phyloP scores from a whole-genome alignment of 1,140 invertebrate genomes.

The Chrysomallon squamiferum region DNA sequence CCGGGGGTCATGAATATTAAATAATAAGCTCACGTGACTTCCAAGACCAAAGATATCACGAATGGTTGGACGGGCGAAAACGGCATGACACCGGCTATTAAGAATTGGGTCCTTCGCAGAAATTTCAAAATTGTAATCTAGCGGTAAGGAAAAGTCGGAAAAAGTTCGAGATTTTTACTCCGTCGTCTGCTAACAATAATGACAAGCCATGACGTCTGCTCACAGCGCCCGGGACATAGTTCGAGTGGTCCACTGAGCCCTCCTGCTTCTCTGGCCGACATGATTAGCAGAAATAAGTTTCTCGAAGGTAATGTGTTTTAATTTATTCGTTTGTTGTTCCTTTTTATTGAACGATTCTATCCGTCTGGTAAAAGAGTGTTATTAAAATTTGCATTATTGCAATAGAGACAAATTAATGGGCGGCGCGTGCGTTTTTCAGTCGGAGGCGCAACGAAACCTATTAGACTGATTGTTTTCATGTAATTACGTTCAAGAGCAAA shows the following conservation, averaged over 20 bases:
- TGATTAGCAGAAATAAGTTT: constrained; percentile 7
- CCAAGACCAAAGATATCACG: constrained; percentile 1
- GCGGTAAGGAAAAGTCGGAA: neutral
- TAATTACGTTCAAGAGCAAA: constrained; percentile 8
- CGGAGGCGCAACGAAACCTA: neutral
- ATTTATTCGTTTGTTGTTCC: neutral
- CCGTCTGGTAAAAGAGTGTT: neutral
- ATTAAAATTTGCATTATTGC: constrained; percentile 7
- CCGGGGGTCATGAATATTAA: constrained; percentile 7
- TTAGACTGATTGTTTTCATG: constrained; percentile 5
- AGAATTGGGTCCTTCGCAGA: constrained; percentile 1
- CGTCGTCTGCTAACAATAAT: neutral
- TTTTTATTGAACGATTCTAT: too few relatives aligned
- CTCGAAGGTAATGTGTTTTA: constrained; percentile 3
- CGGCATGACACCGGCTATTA: constrained; percentile 4
- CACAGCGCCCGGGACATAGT: neutral
- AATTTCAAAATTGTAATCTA: constrained; percentile 4
- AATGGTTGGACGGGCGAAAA: constrained; percentile 1
- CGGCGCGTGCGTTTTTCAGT: neutral
- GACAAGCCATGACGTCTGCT: neutral
- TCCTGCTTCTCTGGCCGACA: neutral
- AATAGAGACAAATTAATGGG: neutral
- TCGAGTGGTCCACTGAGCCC: neutral
- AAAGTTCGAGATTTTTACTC: neutral
- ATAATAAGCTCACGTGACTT: constrained; percentile 4